These are phyloP conservation scores for Holothuria glaberrima DNA, from an alignment of 35 echinoderm and acorn worm genomes.

Conservation along the genomic window DNA sequence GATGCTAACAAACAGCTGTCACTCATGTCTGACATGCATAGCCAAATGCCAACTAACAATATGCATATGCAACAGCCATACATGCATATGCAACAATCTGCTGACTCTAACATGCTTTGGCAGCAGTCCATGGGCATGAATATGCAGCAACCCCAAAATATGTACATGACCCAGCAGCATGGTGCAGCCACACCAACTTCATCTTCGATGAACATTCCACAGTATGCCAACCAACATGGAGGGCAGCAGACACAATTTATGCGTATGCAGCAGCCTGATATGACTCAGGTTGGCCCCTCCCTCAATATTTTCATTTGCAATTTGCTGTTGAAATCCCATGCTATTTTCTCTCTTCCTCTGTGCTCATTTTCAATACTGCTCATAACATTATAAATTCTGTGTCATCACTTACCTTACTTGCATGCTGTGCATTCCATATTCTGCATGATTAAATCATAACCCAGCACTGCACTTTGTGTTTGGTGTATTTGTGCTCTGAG, in stretches of 20 bases:
- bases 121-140: background rate
- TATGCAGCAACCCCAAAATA: background rate
- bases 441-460: too few relatives aligned
- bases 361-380: too few relatives aligned
- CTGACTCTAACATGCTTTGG: constrained; percentile 15
- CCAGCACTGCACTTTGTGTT: too few relatives aligned
- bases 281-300: constrained; percentile 36
- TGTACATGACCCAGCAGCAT: constrained; percentile 10
- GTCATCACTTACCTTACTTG: too few relatives aligned
- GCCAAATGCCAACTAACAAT: constrained; percentile 6
- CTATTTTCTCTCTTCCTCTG: too few relatives aligned
- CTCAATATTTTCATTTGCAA: background rate
- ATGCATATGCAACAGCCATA: constrained; percentile 54
- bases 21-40: background rate
- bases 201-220: constrained; percentile 31
- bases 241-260: constrained; percentile 4
- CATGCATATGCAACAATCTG: constrained; percentile 45
- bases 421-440: too few relatives aligned
- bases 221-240: background rate
- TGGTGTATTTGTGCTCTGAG: too few relatives aligned
- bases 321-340: too few relatives aligned
- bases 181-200: background rate
- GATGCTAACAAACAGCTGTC: constrained; percentile 21
- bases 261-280: constrained; percentile 46
- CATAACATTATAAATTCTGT: too few relatives aligned